Conservation (phyloP, 2,888 invertebrate species). For the Diplazon laetatorius region DNA sequence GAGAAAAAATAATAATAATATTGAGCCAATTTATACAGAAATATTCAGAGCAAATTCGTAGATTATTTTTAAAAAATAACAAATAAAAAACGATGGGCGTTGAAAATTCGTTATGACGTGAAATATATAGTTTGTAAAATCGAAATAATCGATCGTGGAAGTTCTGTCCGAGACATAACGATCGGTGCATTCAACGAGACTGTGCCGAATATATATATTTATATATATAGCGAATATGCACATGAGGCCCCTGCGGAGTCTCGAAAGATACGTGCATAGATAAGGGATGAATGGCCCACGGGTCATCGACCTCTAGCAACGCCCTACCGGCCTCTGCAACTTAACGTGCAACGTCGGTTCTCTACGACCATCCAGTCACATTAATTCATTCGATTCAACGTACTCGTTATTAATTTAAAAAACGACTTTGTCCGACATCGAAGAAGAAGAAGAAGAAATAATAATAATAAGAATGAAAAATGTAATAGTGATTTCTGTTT, state of each 20-base stretch:
- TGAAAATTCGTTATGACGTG: not conserved
- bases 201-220: too few species aligned
- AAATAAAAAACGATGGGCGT: too few species aligned
- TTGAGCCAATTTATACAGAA: too few species aligned
- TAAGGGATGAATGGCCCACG: constrained; percentile 68
- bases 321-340: constrained; percentile 19
- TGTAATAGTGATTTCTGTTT: too few species aligned
- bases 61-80: too few species aligned
- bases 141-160: constrained; percentile 41
- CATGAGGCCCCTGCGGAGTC: constrained; percentile 63
- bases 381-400: constrained; percentile 58
- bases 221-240: constrained; percentile 69
- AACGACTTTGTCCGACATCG: too few species aligned
- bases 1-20: not conserved
- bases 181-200: constrained; percentile 63
- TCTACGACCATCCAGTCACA: constrained; percentile 20
- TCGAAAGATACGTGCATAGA: constrained; percentile 76
- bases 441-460: too few species aligned
- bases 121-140: constrained; percentile 30
- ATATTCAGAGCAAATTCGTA: too few species aligned
- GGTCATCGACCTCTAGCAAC: constrained; percentile 69
- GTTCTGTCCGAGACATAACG: constrained; percentile 43
- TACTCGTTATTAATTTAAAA: constrained; percentile 52
- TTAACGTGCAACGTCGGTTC: constrained; percentile 38
- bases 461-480: too few species aligned